Conservation (phyloP, 2,888 invertebrate genomes). For the Digitonthophagus gazella region DNA sequence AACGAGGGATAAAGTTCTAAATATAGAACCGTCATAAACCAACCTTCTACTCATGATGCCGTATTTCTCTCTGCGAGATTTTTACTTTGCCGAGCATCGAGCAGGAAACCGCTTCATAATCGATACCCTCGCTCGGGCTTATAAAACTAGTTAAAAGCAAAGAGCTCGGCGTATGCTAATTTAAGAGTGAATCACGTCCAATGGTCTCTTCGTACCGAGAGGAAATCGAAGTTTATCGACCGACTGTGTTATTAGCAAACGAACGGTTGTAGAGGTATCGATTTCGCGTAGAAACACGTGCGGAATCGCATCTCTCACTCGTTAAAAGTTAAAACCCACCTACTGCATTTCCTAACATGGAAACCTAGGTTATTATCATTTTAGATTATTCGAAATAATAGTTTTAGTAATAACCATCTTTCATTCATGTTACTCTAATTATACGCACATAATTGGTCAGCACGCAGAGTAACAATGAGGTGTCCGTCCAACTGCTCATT, state of each 20-base stretch:
- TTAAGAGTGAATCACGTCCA: not conserved
- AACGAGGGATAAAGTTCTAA: not conserved
- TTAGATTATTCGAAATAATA: not conserved
- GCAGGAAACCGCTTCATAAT: not conserved
- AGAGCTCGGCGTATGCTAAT: not conserved
- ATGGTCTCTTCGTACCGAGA: not conserved
- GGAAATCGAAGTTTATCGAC: not conserved
- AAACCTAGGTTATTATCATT: not conserved
- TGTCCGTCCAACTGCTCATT: too few relatives aligned
- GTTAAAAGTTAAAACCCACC: not conserved
- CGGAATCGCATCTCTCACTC: not conserved
- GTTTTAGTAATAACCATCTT: too few relatives aligned
- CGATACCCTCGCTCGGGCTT: not conserved
- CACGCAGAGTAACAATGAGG: too few relatives aligned
- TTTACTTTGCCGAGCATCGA: not conserved
- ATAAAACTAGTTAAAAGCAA: not conserved
- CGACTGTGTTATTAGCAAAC: not conserved
- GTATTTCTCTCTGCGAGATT: not conserved
- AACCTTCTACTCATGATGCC: not conserved
- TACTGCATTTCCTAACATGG: not conserved
- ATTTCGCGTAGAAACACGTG: not conserved
- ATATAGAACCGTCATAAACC: not conserved
- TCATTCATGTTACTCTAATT: too few relatives aligned
- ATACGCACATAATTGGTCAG: too few relatives aligned
- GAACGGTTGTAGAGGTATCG: not conserved